A percentile compares a stretch with the other conserved stretches of the same genome.
phyloP scores from a whole-genome alignment of 2,888 invertebrate species.

The Tachina lurida region DNA sequence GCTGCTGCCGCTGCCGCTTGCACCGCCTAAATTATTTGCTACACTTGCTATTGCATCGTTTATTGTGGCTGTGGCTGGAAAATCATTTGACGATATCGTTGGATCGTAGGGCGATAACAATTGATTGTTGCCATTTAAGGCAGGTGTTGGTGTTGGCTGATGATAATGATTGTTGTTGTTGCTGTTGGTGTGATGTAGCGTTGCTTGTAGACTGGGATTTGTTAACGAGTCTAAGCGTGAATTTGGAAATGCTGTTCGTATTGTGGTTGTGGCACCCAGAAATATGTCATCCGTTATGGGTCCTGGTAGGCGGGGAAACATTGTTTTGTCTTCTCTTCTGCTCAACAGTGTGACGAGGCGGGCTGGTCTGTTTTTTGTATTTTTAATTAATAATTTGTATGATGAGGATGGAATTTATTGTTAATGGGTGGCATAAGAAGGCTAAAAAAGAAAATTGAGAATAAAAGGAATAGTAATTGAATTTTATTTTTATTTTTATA shows the following conservation, averaged over 20 bases:
- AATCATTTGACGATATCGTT: slow-evolving; percentile 70
- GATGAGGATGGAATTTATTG: slow-evolving; percentile 2
- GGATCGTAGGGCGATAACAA: slow-evolving; percentile 75
- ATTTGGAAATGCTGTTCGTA: slow-evolving; percentile 81
- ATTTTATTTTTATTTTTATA: background rate
- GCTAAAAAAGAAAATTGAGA: slow-evolving; percentile 16
- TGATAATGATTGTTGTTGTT: slow-evolving; percentile 52
- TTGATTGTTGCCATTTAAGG: slow-evolving; percentile 73
- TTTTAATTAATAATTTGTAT: slow-evolving; percentile 47
- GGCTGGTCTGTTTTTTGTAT: slow-evolving; percentile 7
- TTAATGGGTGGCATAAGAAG: slow-evolving; percentile 1
- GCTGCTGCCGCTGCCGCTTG: slow-evolving; percentile 65
- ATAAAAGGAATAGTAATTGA: background rate
- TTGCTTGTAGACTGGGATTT: slow-evolving; percentile 64
- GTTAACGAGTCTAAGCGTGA: slow-evolving; percentile 80
- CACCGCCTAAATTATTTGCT: slow-evolving; percentile 55
- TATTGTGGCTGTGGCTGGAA: slow-evolving; percentile 69
- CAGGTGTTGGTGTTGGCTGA: slow-evolving; percentile 72
- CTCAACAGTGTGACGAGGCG: slow-evolving; percentile 54
- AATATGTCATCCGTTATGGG: slow-evolving; percentile 78
- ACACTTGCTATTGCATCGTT: slow-evolving; percentile 60
- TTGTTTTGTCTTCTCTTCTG: slow-evolving; percentile 73
- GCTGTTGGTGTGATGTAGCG: slow-evolving; percentile 48
- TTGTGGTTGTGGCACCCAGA: slow-evolving; percentile 79
- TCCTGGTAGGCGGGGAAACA: slow-evolving; percentile 81